Base-by-base conservation (phyloP, 2,888 invertebrate genomes). In the Melanostoma mellinum region DNA sequence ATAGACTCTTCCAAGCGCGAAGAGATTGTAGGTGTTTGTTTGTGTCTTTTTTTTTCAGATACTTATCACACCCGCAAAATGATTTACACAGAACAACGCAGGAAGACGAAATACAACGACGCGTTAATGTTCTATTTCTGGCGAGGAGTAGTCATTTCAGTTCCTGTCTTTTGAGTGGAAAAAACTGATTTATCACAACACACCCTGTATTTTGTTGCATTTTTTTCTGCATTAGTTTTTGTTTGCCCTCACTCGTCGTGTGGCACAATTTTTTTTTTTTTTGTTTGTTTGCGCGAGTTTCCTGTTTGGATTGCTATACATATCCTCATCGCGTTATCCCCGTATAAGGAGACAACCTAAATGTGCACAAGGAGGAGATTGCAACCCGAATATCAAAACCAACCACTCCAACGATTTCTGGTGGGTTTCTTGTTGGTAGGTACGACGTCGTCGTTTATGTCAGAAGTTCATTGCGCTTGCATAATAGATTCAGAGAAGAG, bases 21-120 rank as follows among this genome's bases (percentile, higher is more conserved):
- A 73, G 73, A 61, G 63, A 53, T 53, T 78, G 82, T 82, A 78
- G 77, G 82, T 82, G 82, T 82, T 82, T 69, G 74, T 77, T 82
- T 65, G 20, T 20, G 20, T 20, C 20, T 20, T 20, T 20, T 20
- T 20, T 20, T 20, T 20, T 20, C 20, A 73, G 82, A 82, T 82
- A 73, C 46, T 69, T 78, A 77, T 82, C 82, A 77, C 82, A 68
- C 82, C 82, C 82, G 75, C 75, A 60, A 75, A 71, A 71, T 71
- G 75, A 75, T 75, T 80, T 42, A 71, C 69, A 53, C 46, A 53
- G 56, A 61, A 42, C 48, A 56, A n/a, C 9, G 10, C 42, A 55
- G 38, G 33, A 58, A n/a, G 10, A 33, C 42, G 33, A 48, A 33
- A 56, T 38, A 63, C n/a, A 35, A 30, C 9, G 10, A 20, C 46